Base-by-base conservation (phyloP, 2,888 invertebrate genomes). In the Bellardia bayeri region DNA sequence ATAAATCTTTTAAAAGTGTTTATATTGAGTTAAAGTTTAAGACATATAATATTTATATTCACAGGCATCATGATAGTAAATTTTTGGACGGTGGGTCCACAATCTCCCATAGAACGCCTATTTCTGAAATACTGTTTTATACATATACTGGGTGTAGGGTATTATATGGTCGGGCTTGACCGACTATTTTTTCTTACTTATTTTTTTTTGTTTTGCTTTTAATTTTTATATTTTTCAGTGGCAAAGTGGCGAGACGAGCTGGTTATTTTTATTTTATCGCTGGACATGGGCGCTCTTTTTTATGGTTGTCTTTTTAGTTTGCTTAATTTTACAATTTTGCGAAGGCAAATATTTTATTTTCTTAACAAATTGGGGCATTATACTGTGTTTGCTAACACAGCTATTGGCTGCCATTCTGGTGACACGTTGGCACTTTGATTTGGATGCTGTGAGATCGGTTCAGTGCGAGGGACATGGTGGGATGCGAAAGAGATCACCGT, bases 351-450 rank as follows among this genome's bases (percentile, higher is more conserved):
- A 92, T 88, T 94, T 94, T 79, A 94, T 94, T 69, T 94, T 93
- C 88, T 91, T 94, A 89, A 94, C 94, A 86, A 93, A 94, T 87
- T 94, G 93, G 93, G 94, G 94, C 37, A 91, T 93, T 45, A 89
- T 91, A 2, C 78, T 93, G 4, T 93, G 93, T 79, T 89, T 91
- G 30, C 11, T 92, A 30, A 92, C 92, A 9, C 91, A 93, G 87
- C 63, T 93, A 5, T 63, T 92, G 7, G 92, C 92, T 3, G 93
- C 92, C 5, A 86, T 93, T n/a, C 83, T 92, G 64, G 92, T 92
- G 66, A 92, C 92, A 72, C 89, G 91, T 76, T 93, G 94, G 93
- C 91, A 94, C 82, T 92, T 90, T 76, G 91, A 93, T 90, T 79
- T 91, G 23, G 89, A 88, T 45, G 88, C 83, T 49, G 85, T 90